Base-by-base conservation (phyloP, 2,113 vertebrate species). In the Chrysemys picta region DNA sequence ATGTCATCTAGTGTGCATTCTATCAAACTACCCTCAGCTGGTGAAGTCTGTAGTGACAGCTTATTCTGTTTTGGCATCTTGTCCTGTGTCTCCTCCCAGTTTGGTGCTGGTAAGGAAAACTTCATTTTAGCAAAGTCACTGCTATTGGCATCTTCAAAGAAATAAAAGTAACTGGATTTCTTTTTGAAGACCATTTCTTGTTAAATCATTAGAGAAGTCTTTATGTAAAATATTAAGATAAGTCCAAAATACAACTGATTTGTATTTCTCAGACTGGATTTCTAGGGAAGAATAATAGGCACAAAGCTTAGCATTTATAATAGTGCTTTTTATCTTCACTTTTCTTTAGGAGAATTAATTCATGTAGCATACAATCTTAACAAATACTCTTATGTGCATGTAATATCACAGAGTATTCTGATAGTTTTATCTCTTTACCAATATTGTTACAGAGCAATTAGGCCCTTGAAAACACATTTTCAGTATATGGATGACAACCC, bases 81-180 rank as follows among this genome's bases (percentile, higher is more conserved):
- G 31, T 47, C 42, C 82, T 90, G 81, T 10, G 75, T 93, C 56
- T 76, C 88, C 87, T 93, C 89, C 49, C 49, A 72, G 1, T 87
- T 92, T 56, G 82, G 2, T 16, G 72, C 96, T 97, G 22, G 31
- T 56, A 87, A 91, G 50, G 54, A 90, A 94, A 91, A 91, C 50
- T 59, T 21, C 16, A 80, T 83, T 80, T 89, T 53, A 94, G 83
- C 3, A 25, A 76, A 87, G 57, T 69, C 47, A 1, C 3, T 59
- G 80, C 49, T 27, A 88, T 88, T 78, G 19, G 90, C 47, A 49
- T 24, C 90, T 87, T 91, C 57, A 65, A 79, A 85, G 53, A 91
- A 93, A 85, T 57, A 91, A 91, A 87, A 12, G 4, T 78, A 62
- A n/a, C 21, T 87, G 82, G 76, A 96, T 72, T 14, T 79, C 65